phyloP scores from a whole-genome alignment of 2,113 vertebrate species.

The Suricata suricatta region DNA sequence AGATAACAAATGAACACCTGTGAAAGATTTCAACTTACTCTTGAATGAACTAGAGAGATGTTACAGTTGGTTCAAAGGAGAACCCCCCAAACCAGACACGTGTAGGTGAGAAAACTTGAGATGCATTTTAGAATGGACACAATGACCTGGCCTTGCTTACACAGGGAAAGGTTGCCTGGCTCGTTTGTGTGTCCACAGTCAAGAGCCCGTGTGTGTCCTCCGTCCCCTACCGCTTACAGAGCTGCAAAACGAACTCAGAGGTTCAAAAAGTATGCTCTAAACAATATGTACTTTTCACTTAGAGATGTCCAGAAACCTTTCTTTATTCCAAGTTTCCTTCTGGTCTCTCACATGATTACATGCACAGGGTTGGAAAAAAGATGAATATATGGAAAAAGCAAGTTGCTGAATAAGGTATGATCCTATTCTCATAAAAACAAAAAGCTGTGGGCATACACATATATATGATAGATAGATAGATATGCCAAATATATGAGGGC shows the following conservation, averaged over 20 bases:
- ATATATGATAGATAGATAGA: background rate
- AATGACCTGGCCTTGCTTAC: background rate
- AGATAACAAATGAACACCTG: background rate
- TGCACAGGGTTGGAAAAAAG: background rate
- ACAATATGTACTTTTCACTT: background rate
- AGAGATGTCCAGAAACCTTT: background rate
- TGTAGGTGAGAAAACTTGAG: background rate
- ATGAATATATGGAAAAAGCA: background rate
- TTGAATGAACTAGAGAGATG: background rate
- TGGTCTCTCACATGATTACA: background rate
- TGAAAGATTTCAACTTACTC: background rate
- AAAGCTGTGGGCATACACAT: background rate
- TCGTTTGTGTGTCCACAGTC: background rate
- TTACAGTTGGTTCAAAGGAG: background rate
- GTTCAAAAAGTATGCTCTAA: background rate
- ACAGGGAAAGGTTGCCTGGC: accelerated
- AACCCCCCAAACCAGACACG: background rate
- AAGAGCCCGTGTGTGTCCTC: background rate
- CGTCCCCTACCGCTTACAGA: background rate
- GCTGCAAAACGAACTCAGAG: background rate
- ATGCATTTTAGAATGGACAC: background rate
- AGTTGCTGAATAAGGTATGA: background rate
- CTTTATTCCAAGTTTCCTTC: slow-evolving; percentile 25
- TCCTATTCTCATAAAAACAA: slow-evolving; percentile 51
- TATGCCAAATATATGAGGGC: background rate